These are phyloP conservation scores for Neocrepidodera transversa DNA, from an alignment of 2,888 invertebrate genomes.

Conservation along the genomic window DNA sequence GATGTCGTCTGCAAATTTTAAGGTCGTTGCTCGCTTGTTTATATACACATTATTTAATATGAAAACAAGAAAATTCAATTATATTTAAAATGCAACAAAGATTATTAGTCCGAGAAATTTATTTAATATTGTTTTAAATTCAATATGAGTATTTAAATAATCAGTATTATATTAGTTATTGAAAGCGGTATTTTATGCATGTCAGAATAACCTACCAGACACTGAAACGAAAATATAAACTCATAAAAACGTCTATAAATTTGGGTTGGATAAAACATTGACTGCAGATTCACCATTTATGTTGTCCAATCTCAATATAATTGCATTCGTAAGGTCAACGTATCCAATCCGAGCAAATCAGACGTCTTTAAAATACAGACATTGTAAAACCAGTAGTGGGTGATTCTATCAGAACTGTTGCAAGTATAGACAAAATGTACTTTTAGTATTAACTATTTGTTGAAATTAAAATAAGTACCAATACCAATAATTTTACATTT, in stretches of 20 bases:
- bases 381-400: no score
- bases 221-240: neutral
- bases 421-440: no score
- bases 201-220: constrained; percentile 9
- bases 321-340: constrained; percentile 1
- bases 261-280: neutral
- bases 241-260: constrained; percentile 11
- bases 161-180: no score
- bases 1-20: constrained; percentile 41
- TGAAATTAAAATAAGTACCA: no score
- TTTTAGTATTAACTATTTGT: no score
- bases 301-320: neutral
- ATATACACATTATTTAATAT: constrained; percentile 45
- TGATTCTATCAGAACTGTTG: no score
- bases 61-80: constrained; percentile 31
- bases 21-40: constrained; percentile 43
- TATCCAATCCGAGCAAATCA: neutral
- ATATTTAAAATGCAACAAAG: no score
- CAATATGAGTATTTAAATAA: no score
- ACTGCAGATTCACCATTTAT: neutral
- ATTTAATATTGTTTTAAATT: no score
- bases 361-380: neutral
- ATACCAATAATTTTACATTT: no score
- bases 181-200: neutral
- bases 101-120: no score